A percentile compares a stretch with the other conserved stretches of the same genome.
These are phyloP conservation scores for Plagodis pulveraria DNA, from an alignment of 2,888 invertebrate genomes.

Conservation along the genomic window DNA sequence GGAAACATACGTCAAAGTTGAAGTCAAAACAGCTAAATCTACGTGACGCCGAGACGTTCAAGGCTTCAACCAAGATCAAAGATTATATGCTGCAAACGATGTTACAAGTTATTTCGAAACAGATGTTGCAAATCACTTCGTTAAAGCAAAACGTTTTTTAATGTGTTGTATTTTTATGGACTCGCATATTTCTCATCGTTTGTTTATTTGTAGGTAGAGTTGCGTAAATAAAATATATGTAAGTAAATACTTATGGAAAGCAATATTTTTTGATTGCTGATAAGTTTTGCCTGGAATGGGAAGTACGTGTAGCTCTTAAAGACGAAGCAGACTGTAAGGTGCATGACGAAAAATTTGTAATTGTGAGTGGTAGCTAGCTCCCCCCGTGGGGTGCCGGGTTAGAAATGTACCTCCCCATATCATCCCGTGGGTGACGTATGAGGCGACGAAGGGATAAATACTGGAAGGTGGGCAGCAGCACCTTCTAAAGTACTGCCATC, in stretches of 20 bases:
- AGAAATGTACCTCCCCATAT: too few relatives aligned
- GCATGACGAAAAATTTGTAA: too few relatives aligned
- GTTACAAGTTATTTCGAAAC: conserved; percentile 31
- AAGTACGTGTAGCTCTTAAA: too few relatives aligned
- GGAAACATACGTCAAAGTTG: conserved; percentile 17
- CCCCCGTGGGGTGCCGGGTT: too few relatives aligned
- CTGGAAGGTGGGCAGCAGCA: too few relatives aligned
- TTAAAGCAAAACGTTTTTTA: conserved; percentile 18
- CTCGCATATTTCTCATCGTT: conserved; percentile 9
- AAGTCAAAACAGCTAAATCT: conserved; percentile 23
- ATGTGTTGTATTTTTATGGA: conserved; percentile 16
- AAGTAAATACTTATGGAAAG: neutral
- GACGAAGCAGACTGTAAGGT: too few relatives aligned
- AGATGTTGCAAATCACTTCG: conserved; percentile 30
- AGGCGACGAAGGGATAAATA: too few relatives aligned
- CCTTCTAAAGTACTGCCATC: too few relatives aligned
- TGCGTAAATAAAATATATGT: conserved; percentile 4
- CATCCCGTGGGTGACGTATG: too few relatives aligned
- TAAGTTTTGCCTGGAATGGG: too few relatives aligned
- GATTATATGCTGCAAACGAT: conserved; percentile 34
- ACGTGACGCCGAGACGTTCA: conserved; percentile 29
- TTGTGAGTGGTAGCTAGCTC: too few relatives aligned
- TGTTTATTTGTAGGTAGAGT: conserved; percentile 3
- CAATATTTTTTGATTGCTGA: too few relatives aligned
- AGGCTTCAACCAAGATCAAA: conserved; percentile 36